Conservation (phyloP, 2,888 invertebrate genomes). For the Lithophane ornitopus region DNA sequence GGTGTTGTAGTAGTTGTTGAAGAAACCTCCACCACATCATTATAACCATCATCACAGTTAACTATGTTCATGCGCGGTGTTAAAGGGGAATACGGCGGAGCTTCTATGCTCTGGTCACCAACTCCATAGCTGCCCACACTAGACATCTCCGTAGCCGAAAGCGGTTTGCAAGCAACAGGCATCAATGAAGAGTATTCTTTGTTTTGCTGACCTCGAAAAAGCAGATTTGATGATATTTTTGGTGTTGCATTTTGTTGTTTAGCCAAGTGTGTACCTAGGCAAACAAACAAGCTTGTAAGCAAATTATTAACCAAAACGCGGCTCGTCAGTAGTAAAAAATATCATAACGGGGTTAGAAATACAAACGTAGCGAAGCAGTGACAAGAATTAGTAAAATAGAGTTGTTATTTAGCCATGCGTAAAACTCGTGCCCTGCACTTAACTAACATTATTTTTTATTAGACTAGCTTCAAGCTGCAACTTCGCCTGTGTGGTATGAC, state of each 20-base stretch:
- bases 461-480: background rate
- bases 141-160: conserved; percentile 23
- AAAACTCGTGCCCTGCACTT: conserved; percentile 17
- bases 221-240: conserved; percentile 29
- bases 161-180: conserved; percentile 30
- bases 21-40: conserved; percentile 18
- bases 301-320: conserved; percentile 18
- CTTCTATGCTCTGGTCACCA: conserved; percentile 41
- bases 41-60: conserved; percentile 18
- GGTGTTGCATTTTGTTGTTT: conserved; percentile 25
- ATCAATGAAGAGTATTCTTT: conserved; percentile 32
- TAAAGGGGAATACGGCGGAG: conserved; percentile 26
- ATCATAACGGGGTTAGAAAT: conserved; percentile 6
- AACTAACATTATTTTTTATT: conserved; percentile 1
- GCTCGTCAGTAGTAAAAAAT: conserved; percentile 18
- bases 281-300: conserved; percentile 23
- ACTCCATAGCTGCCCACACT: conserved; percentile 25
- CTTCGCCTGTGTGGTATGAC: conserved; percentile 6
- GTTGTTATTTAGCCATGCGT: conserved; percentile 13
- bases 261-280: conserved; percentile 16
- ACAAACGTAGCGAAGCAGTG: conserved; percentile 7
- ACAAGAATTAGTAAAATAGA: conserved; percentile 11
- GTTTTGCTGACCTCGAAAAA: conserved; percentile 35
- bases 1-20: conserved; percentile 26
- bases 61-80: conserved; percentile 30